phyloP scores from a whole-genome alignment of 1,140 invertebrate species.

The Ips nitidus region DNA sequence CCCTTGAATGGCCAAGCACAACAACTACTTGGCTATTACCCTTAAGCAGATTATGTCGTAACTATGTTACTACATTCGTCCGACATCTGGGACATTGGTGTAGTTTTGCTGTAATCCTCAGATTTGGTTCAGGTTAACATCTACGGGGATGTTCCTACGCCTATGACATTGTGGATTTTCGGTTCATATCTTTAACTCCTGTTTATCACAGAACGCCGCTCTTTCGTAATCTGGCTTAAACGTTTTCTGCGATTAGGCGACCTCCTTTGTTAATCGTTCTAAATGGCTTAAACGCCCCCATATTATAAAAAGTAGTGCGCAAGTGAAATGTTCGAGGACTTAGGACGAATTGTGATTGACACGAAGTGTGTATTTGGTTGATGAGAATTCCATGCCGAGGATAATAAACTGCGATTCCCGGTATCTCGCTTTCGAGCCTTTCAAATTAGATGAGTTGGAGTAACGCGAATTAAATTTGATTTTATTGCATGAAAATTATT shows the following conservation, averaged over 20 bases:
- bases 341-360: slow-evolving; percentile 31
- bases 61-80: slow-evolving; percentile 32
- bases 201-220: slow-evolving; percentile 35
- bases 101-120: not conserved
- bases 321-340: slow-evolving; percentile 34
- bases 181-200: slow-evolving; percentile 32
- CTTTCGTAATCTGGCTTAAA: slow-evolving; percentile 35
- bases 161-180: slow-evolving; percentile 10
- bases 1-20: slow-evolving; percentile 37
- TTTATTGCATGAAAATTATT: not conserved
- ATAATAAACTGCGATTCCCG: not conserved
- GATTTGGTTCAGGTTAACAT: too few relatives aligned
- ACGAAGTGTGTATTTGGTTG: not conserved
- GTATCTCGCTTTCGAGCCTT: not conserved
- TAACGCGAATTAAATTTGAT: not conserved
- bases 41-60: slow-evolving; percentile 42
- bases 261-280: slow-evolving; percentile 35
- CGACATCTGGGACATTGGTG: slow-evolving; percentile 16
- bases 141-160: slow-evolving; percentile 4
- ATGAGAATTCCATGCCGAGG: not conserved
- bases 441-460: not conserved
- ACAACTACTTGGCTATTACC: slow-evolving; percentile 41
- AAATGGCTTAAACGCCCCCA: slow-evolving; percentile 38
- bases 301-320: slow-evolving; percentile 30
- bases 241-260: slow-evolving; percentile 36